These are phyloP conservation scores for Alectoris magna DNA, from an alignment of 2,797 vertebrate species.

Conservation along the genomic window DNA sequence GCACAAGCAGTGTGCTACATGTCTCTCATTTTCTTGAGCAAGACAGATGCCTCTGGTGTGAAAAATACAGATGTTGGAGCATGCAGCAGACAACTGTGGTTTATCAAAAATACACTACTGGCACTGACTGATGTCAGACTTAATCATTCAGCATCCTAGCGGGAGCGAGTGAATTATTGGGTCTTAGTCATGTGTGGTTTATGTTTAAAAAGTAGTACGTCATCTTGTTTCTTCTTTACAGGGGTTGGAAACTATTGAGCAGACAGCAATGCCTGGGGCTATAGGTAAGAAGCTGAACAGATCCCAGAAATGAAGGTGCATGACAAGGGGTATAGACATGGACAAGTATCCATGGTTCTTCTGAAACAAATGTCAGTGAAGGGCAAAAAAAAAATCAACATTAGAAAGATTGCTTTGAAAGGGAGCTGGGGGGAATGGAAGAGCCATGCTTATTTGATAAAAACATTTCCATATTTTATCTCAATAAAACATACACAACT, in stretches of 20 bases:
- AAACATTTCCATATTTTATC: constrained; percentile 35
- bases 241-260: constrained; percentile 66
- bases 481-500: constrained; percentile 28
- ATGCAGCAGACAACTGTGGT: constrained; percentile 71
- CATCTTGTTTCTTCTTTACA: constrained; percentile 74
- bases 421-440: not conserved
- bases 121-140: constrained; percentile 73
- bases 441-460: not conserved
- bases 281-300: constrained; percentile 59
- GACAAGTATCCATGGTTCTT: constrained; percentile 37
- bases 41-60: constrained; percentile 72
- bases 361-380: constrained; percentile 51
- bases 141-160: constrained; percentile 69
- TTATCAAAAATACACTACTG: constrained; percentile 78
- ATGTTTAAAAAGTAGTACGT: constrained; percentile 76
- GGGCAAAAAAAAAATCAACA: not conserved
- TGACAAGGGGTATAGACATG: constrained; percentile 34
- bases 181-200: constrained; percentile 75
- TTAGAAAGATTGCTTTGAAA: constrained; percentile 7
- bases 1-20: constrained; percentile 56
- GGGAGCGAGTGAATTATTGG: constrained; percentile 67
- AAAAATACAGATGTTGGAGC: constrained; percentile 76
- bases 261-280: constrained; percentile 71
- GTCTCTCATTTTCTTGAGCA: constrained; percentile 71
- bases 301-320: constrained; percentile 66